These are phyloP conservation scores for Aurelia coerulea DNA, from an alignment of 30 jellyfish, hydroid and myxozoan genomes.

Conservation along the genomic window DNA sequence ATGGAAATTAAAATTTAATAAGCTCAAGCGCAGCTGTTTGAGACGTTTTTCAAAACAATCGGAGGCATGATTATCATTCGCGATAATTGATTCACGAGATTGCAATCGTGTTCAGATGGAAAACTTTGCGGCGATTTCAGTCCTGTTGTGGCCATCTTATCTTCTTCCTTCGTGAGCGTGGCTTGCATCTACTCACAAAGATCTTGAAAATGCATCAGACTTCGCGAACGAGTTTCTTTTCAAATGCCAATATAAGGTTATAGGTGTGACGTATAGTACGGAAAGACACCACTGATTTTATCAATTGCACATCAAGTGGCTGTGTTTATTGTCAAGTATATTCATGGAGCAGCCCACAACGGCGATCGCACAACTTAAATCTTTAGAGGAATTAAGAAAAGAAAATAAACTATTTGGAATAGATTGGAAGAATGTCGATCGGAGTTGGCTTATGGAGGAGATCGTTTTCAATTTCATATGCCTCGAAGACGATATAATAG, in stretches of 20 bases:
- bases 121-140: conserved; percentile 25
- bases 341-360: no score
- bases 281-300: no score
- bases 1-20: conserved; percentile 19
- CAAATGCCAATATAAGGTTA: no score
- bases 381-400: no score
- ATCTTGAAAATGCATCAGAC: no score
- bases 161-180: not conserved
- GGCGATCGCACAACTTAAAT: no score
- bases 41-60: conserved; percentile 5
- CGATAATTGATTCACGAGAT: conserved; percentile 41
- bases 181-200: no score
- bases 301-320: no score
- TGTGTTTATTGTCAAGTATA: no score
- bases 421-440: conserved; percentile 1
- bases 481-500: conserved; percentile 61
- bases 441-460: conserved; percentile 60
- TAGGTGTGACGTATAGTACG: no score
- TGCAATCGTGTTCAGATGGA: conserved; percentile 45
- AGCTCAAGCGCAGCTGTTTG: conserved; percentile 61
- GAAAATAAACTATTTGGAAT: not conserved
- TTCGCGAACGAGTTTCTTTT: no score
- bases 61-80: conserved; percentile 41
- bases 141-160: conserved; percentile 5
- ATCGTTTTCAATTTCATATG: conserved; percentile 57